Evolutionary conservation across 2,797 vertebrate species (phyloP), one percentile per base, ranked within the genome.

Genomic region (Etheostoma nigrum): DNA sequence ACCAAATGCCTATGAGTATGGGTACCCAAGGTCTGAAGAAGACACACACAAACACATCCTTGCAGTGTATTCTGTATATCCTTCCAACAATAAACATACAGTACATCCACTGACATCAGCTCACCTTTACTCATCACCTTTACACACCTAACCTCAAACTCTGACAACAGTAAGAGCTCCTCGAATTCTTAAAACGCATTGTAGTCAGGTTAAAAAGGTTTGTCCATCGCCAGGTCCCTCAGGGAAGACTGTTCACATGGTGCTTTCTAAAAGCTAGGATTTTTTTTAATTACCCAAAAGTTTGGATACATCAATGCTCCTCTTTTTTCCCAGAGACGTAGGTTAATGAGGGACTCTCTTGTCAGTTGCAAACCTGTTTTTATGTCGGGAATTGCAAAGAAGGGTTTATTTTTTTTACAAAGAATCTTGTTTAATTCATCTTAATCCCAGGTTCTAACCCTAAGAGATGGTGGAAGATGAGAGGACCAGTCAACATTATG

Each of bases 1-100:
- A 85, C 67, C 59, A 82, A 88, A 90, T 77, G 85, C 79, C 83
- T 89, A 81, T 79, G 85, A 66, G 36, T 11, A 12, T 40, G 64
- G 44, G 14, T 64, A 36, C 11, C 25, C 2, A 15, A 23, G 13
- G 55, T 61, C 21, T 58, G 58, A 67, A 66, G 21, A 58, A 67
- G 47, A 59, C 44, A 8, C 27, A 63, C 6, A 65, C 16, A 67
- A 27, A 14, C 48, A 60, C 64, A 66, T 48, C 23, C 11, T 63
- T 21, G 13, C 23, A 45, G 40, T 54, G 40, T 40, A 40, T 62
- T n/a, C 12, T 53, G 21, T 36, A 27, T 14, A 67, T 27, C 7
- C n/a, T 27, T 52, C 21, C 25, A 52, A 25, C 19, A 48, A 2
- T 9, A 40, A 40, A 45, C 30, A 42, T 49, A 30, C 27, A 27